Base-by-base conservation (phyloP, 64 coral and sea anemone genomes). In the Porites australiensis region DNA sequence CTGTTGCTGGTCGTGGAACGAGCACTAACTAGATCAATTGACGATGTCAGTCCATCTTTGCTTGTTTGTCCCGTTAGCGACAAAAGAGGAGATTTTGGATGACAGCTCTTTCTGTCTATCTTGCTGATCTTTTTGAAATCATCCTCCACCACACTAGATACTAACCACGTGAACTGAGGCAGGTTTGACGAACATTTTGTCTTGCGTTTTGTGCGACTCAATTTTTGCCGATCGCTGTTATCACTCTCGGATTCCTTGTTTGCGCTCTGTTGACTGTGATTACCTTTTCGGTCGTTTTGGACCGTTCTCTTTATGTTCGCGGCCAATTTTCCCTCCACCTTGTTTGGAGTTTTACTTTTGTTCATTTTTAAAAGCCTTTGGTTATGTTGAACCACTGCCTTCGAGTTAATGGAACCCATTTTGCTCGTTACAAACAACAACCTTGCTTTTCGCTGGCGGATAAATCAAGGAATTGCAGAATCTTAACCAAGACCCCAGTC, bases 331-430 rank as follows among this genome's bases (percentile, higher is more conserved):
- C 51, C 75, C 20, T 78, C 50, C 22, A 4, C 75, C 57, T 78
- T 78, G 21, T 78, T 18, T 23, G 21, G 3, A 6, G 10, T 22
- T 21, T n/a, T 53, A 3, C 57, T 57, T 8, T 8, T 15, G 18
- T 9, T 57, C 51, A 2, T 22, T 16, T 52, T 77, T 5, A 7
- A 78, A 49, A 19, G 18, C 75, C 19, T 53, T 18, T 57, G 9
- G 54, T 55, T 53, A 6, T 20, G 15, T 55, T 55, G 51, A 57
- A 55, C 62, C 13, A 51, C n/a, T 55, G 51, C 49, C 18, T 78
- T 78, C 5, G 75, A 78, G 50, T 78, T 78, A 55, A 78, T 55
- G 8, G 51, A 53, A 12, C 75, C 75, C 75, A 78, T 78, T 78
- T 55, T 58, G 44, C 8, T 16, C 3, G 16, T 12, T 57, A 57